phyloP scores from a whole-genome alignment of 2,797 vertebrate genomes.

The Gila robusta region DNA sequence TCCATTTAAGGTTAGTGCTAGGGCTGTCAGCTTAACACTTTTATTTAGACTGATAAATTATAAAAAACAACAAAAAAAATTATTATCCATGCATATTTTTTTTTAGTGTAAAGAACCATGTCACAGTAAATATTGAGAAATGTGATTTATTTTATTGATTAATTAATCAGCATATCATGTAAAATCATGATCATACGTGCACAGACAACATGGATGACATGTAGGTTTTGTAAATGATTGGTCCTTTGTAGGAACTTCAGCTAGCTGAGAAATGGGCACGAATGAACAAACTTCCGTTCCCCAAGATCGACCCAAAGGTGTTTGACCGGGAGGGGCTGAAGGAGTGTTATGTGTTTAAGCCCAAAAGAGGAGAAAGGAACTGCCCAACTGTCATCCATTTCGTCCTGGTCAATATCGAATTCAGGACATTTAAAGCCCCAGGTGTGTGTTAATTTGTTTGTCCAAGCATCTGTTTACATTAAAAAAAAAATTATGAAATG shows the following conservation, averaged over 20 bases:
- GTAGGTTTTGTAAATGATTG: conserved; percentile 5
- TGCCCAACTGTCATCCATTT: conserved; percentile 97
- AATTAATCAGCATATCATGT: background rate
- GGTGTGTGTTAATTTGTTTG: conserved; percentile 76
- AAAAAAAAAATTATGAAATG: no score
- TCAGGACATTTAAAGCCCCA: conserved; percentile 92
- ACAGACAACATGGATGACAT: background rate
- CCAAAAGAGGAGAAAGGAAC: conserved; percentile 90
- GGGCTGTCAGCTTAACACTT: background rate
- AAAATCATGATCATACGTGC: conserved; percentile 2
- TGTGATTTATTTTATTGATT: background rate
- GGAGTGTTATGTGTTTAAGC: conserved; percentile 97
- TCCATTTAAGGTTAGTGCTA: conserved; percentile 89
- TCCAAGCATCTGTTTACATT: background rate
- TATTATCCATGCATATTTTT: background rate
- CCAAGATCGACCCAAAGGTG: conserved; percentile 95
- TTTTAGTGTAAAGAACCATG: background rate
- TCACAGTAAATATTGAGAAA: background rate
- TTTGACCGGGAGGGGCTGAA: conserved; percentile 97
- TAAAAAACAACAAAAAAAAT: background rate
- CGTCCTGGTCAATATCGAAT: conserved; percentile 96
- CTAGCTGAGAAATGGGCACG: conserved; percentile 98
- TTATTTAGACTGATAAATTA: background rate
- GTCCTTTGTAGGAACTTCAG: conserved; percentile 87
- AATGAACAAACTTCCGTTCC: conserved; percentile 98